Evolutionary conservation across 2,797 vertebrate species (phyloP).

Genomic region (Taeniopygia guttata): DNA sequence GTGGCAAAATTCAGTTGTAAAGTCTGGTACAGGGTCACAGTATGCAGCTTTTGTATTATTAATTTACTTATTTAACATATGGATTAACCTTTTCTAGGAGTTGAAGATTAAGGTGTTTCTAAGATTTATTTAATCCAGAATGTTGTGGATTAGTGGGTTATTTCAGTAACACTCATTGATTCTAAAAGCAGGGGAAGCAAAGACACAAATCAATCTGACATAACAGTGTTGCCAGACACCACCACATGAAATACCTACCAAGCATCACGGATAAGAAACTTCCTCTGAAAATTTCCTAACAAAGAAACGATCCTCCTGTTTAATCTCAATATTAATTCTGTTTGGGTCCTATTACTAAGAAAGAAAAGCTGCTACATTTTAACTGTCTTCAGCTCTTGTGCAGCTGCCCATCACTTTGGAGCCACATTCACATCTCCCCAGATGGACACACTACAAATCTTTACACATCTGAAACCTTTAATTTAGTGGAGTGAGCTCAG

Average conservation of each 20-base stretch:
- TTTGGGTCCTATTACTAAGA: not conserved
- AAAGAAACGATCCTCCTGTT: not conserved
- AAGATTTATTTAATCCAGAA: not conserved
- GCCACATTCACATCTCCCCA: not conserved
- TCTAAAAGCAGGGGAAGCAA: slow-evolving; percentile 34
- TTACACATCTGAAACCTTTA: not conserved
- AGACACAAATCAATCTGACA: not conserved
- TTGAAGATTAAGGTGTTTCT: not conserved
- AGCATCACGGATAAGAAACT: slow-evolving; percentile 19
- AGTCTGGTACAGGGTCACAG: not conserved
- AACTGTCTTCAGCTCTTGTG: not conserved
- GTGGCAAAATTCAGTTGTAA: not conserved
- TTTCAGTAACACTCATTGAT: slow-evolving; percentile 16
- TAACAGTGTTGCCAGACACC: slow-evolving; percentile 13
- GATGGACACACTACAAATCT: not conserved
- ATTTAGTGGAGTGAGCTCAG: slow-evolving; percentile 13
- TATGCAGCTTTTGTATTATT: not conserved
- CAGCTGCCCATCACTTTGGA: not conserved
- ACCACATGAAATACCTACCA: slow-evolving; percentile 43
- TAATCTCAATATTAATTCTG: not conserved
- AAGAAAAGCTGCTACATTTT: not conserved
- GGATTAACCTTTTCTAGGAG: not conserved
- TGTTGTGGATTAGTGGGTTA: not conserved
- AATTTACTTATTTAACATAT: not conserved
- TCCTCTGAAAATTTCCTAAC: slow-evolving; percentile 34